Base-by-base conservation (phyloP, 2,888 invertebrate genomes). In the Microplitis manilae region DNA sequence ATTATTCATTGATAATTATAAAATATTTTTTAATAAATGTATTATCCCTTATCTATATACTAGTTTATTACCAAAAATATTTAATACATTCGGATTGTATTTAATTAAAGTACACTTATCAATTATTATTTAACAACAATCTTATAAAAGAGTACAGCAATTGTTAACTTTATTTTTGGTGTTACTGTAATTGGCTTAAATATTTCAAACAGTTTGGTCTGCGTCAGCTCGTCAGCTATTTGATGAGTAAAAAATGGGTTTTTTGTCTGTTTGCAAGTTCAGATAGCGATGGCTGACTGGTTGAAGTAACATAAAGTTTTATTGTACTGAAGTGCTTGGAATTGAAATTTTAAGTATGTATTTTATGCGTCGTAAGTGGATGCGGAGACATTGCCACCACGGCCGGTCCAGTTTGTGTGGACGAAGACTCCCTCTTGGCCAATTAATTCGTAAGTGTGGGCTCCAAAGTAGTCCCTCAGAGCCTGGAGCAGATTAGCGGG, bases 361-460 rank as follows among this genome's bases (percentile, higher is more conserved):
- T 65, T 68, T 90, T 92, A 96, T 77, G 94, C 96, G 88, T 94
- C 93, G 85, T 98, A 98, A 9, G 97, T 97, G 79, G 96, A 95
- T n/a, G 98, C 96, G 1, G 98, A 97, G 5, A 98, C 97, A 86
- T 96, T 96, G 79, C 98, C 98, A 41, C 99, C 99, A 84, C 96
- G 96, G 13, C 99, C 99, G 8, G 99, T 99, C 99, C 99, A 99
- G 91, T 99, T 99, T 80, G 99, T 99, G 91, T 99, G 99, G 2
- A 97, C 93, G 88, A 95, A 98, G 83, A 93, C 93, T 4, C 98
- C 98, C 67, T 98, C 98, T 80, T 95, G 91, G 5, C 92, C 92
- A 75, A 97, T 90, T 75, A 98, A 90, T 91, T 99, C 98, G 87
- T 99, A 99, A 0, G 99, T 99, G 90, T 99, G 99, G 0, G 99